Conservation (phyloP, 2,888 invertebrate species). For the Tridacna crocea region DNA sequence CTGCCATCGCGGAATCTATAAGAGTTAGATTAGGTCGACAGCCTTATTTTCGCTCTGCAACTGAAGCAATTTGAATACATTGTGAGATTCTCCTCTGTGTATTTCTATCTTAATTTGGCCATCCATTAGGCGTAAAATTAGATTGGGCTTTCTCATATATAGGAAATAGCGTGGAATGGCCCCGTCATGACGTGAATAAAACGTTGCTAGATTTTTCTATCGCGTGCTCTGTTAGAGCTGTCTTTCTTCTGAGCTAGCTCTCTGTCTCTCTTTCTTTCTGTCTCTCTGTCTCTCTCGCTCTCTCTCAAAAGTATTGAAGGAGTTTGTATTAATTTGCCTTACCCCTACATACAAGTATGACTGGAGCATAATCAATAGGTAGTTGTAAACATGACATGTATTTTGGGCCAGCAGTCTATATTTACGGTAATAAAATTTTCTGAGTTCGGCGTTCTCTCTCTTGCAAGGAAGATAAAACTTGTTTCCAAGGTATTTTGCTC, state of each 20-base stretch:
- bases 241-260: neutral
- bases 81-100: constrained; percentile 24
- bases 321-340: too few relatives aligned
- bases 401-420: too few relatives aligned
- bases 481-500: too few relatives aligned
- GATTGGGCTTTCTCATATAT: constrained; percentile 22
- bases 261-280: neutral
- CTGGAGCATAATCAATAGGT: too few relatives aligned
- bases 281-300: neutral
- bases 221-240: neutral
- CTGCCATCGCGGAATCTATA: neutral
- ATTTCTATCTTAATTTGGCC: constrained; percentile 33
- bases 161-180: too few relatives aligned
- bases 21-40: neutral
- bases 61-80: constrained; percentile 36
- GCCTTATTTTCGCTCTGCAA: constrained; percentile 19
- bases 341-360: too few relatives aligned
- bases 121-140: constrained; percentile 36
- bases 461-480: neutral
- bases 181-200: too few relatives aligned
- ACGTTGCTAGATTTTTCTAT: too few relatives aligned
- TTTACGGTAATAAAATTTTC: too few relatives aligned
- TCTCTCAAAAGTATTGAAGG: too few relatives aligned
- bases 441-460: neutral
- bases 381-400: too few relatives aligned